These are phyloP conservation scores for Thomomys bottae DNA, from an alignment of 2,113 vertebrate species.

Conservation along the genomic window DNA sequence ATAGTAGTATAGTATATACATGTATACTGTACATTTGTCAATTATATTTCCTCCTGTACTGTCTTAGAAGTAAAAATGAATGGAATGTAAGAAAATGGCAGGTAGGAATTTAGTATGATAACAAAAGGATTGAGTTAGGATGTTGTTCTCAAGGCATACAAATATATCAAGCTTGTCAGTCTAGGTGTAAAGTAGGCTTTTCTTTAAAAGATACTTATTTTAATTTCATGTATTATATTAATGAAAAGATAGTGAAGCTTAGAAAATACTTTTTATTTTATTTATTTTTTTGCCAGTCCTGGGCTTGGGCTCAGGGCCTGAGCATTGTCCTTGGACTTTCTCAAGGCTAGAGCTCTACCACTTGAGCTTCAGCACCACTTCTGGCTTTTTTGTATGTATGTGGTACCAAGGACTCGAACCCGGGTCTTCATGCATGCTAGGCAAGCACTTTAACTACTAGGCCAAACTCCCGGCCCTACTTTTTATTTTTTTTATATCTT, in stretches of 20 bases:
- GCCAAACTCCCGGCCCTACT: too few relatives aligned
- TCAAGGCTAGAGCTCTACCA: too few relatives aligned
- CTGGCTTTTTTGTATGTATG: too few relatives aligned
- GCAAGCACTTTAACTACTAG: too few relatives aligned
- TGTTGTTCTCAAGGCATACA: not conserved
- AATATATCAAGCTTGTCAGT: not conserved
- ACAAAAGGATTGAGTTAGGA: not conserved
- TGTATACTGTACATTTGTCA: not conserved
- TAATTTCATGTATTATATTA: not conserved
- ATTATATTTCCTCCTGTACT: not conserved
- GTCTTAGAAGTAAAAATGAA: not conserved
- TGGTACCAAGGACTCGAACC: too few relatives aligned
- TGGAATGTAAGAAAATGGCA: slow-evolving; percentile 2
- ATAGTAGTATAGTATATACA: too few relatives aligned
- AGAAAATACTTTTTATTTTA: not conserved
- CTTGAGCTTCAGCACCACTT: too few relatives aligned
- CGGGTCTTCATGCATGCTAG: too few relatives aligned
- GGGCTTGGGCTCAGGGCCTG: too few relatives aligned
- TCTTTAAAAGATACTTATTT: not conserved
- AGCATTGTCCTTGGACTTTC: too few relatives aligned
- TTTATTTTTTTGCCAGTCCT: too few relatives aligned
- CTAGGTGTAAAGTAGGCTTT: slow-evolving; percentile 18
- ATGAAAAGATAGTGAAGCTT: slow-evolving; percentile 11
- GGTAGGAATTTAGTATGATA: not conserved
- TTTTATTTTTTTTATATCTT: not conserved